Percentiles rank a stretch among this genome's conserved stretches.
Conservation (phyloP, 2,797 vertebrate genomes). For the Jordanella pulchra region DNA sequence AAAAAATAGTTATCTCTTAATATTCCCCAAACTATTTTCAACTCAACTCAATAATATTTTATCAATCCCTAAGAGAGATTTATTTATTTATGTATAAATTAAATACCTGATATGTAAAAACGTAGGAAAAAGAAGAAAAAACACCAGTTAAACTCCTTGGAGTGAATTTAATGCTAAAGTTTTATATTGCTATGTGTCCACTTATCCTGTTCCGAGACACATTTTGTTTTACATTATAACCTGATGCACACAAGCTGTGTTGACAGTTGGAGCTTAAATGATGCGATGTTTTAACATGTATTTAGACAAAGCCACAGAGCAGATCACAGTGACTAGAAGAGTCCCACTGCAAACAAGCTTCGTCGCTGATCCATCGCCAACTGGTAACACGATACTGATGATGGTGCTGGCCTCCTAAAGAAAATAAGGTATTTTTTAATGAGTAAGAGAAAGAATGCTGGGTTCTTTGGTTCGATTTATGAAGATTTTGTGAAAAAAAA, state of each 20-base stretch:
- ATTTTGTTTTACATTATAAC: background rate
- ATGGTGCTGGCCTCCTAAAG: slow-evolving; percentile 47
- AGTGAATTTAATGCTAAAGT: background rate
- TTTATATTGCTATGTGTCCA: background rate
- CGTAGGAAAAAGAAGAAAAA: background rate
- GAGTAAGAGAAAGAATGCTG: background rate
- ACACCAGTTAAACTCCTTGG: background rate
- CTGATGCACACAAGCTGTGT: background rate
- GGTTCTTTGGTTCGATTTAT: background rate
- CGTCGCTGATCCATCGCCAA: slow-evolving; percentile 83
- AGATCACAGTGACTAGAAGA: slow-evolving; percentile 82
- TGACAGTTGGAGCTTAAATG: slow-evolving; percentile 41
- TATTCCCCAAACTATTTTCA: background rate
- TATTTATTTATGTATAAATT: too few relatives aligned
- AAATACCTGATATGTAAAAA: background rate
- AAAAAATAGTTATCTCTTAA: background rate
- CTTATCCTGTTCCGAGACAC: slow-evolving; percentile 1
- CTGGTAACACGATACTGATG: slow-evolving; percentile 80
- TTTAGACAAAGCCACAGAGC: slow-evolving; percentile 79
- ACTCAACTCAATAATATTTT: too few relatives aligned
- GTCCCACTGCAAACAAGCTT: slow-evolving; percentile 83
- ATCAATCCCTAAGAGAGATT: too few relatives aligned
- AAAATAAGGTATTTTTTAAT: slow-evolving; percentile 16
- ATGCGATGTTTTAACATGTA: slow-evolving; percentile 80
- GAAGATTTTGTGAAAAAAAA: slow-evolving; percentile 25